Percentiles rank a stretch among this genome's conserved stretches.
These are phyloP conservation scores for Odontomachus brunneus DNA, from an alignment of 1,140 invertebrate species.

Conservation along the genomic window DNA sequence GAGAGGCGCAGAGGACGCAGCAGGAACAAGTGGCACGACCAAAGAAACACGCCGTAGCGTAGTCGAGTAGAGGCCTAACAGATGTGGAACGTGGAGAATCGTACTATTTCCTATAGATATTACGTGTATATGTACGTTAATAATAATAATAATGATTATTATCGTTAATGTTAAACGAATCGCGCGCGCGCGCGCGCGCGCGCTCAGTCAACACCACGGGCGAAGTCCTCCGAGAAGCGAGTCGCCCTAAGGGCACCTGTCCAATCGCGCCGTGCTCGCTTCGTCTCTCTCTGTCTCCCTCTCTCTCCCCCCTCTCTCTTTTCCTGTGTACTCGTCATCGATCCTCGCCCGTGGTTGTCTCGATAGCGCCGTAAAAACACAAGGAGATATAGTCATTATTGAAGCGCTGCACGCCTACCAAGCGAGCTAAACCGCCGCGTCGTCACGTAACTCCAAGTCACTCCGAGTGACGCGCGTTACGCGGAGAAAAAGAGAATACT, in stretches of 20 bases:
- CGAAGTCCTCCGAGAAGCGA: conserved; percentile 1
- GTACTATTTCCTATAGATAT: conserved; percentile 69
- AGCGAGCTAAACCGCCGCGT: background rate
- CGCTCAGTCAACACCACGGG: conserved; percentile 44
- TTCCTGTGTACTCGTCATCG: background rate
- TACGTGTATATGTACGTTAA: conserved; percentile 59
- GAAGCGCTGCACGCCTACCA: conserved; percentile 22
- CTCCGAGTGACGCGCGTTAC: no score
- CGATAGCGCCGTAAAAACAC: conserved; percentile 15
- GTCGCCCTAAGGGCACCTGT: conserved; percentile 43
- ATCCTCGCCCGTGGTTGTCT: conserved; percentile 20
- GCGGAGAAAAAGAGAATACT: no score
- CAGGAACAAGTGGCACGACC: conserved; percentile 63
- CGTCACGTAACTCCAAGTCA: no score
- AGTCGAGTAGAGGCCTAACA: conserved; percentile 68
- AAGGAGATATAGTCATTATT: conserved; percentile 42
- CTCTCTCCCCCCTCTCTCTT: no score
- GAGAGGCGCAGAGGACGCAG: background rate
- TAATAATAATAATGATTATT: conserved; percentile 61
- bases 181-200: conserved; percentile 27
- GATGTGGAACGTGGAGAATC: conserved; percentile 42
- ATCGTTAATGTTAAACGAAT: conserved; percentile 63
- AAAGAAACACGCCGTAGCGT: conserved; percentile 65
- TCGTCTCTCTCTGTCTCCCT: conserved; percentile 37
- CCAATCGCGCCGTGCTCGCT: no score